phyloP scores from a whole-genome alignment of 2,888 invertebrate species.

The Tolmerus cingulatus region DNA sequence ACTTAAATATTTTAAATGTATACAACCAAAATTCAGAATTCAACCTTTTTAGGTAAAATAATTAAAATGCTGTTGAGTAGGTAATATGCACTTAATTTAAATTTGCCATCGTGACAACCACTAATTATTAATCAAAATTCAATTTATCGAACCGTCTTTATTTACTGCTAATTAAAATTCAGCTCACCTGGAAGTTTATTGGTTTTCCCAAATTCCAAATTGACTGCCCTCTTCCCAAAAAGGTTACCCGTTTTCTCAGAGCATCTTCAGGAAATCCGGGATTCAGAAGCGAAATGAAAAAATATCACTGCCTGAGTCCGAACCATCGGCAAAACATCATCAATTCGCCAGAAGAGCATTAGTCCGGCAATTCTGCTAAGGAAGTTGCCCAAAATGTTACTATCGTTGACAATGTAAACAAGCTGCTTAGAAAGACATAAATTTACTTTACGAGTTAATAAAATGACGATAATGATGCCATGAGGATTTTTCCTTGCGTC shows the following conservation, averaged over 20 bases:
- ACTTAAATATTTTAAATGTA: no score
- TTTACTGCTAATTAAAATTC: not conserved
- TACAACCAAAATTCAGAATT: no score
- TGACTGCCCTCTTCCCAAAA: not conserved
- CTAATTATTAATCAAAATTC: not conserved
- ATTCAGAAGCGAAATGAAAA: not conserved
- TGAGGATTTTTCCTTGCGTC: conserved; percentile 35
- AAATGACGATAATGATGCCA: conserved; percentile 49
- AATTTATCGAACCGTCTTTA: not conserved
- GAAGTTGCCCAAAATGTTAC: conserved; percentile 42
- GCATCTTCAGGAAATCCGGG: not conserved
- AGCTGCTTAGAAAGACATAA: conserved; percentile 49
- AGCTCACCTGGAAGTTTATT: not conserved
- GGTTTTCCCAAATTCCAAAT: not conserved
- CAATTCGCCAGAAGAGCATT: not conserved
- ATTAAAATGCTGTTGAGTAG: no score
- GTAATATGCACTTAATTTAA: no score
- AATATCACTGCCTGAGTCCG: not conserved
- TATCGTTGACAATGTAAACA: conserved; percentile 47
- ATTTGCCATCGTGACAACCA: not conserved
- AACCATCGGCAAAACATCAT: not conserved
- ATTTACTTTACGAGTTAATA: conserved; percentile 49
- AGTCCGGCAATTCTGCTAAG: not conserved
- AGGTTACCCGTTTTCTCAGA: not conserved
- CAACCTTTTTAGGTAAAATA: no score